Evolutionary conservation across 2,113 vertebrate species (phyloP).

Genomic region (Fulmarus glacialis): DNA sequence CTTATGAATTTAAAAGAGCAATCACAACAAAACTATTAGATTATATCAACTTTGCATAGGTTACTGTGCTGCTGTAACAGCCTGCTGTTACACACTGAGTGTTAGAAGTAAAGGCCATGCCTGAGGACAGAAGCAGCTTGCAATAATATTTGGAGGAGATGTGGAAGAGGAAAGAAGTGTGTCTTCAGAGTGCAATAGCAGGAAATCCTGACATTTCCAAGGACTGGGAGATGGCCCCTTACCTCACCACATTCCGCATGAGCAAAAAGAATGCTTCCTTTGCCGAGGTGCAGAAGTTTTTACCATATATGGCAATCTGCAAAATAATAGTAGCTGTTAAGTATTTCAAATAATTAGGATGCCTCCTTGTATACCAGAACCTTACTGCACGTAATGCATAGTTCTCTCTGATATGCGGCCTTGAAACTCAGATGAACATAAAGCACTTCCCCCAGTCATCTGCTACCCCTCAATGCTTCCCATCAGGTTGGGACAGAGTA

Average conservation of each 20-base stretch:
- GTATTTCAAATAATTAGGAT: background rate
- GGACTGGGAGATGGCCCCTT: constrained; percentile 17
- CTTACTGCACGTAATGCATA: background rate
- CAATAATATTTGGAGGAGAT: background rate
- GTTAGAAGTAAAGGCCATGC: background rate
- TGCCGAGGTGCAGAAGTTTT: constrained; percentile 93
- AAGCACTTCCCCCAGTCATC: background rate
- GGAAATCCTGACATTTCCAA: background rate
- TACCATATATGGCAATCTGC: constrained; percentile 95
- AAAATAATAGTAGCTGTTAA: constrained; percentile 20
- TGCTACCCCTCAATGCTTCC: background rate
- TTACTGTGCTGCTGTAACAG: background rate
- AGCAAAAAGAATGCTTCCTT: constrained; percentile 91
- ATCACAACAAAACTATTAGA: background rate
- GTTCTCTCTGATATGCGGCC: background rate
- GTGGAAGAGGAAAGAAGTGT: background rate
- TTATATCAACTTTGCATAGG: background rate
- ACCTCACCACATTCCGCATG: constrained; percentile 96
- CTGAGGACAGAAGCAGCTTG: background rate
- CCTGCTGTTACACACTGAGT: background rate
- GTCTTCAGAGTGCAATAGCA: background rate
- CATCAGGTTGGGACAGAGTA: background rate
- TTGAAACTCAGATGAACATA: background rate
- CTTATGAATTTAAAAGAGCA: background rate
- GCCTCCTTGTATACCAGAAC: background rate